phyloP scores from a whole-genome alignment of 2,113 vertebrate genomes.

The Zapus hudsonius region DNA sequence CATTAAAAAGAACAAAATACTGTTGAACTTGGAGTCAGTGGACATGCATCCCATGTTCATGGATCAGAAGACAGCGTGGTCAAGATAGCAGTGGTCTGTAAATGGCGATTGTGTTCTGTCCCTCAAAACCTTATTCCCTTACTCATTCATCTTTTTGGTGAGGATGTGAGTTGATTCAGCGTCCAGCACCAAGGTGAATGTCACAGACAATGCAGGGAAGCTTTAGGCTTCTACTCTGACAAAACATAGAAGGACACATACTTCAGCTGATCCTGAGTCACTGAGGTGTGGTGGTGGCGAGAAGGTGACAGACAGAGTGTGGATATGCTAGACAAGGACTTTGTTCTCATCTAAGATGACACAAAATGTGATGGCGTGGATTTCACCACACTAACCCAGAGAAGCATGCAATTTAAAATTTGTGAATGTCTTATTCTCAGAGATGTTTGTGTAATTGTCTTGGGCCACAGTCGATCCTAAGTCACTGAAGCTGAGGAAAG shows the following conservation, averaged over 20 bases:
- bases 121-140: no score
- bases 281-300: no score
- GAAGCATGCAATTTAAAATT: background rate
- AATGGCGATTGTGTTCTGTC: no score
- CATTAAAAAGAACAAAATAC: background rate
- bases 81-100: background rate
- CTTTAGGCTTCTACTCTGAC: background rate
- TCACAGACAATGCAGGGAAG: no score
- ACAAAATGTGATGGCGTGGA: no score
- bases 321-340: no score
- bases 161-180: no score
- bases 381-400: background rate
- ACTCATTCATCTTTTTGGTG: no score
- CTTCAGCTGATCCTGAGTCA: background rate
- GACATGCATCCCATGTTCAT: background rate
- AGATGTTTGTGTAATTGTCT: background rate
- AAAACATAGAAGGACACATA: background rate
- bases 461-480: background rate
- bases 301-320: fast-evolving
- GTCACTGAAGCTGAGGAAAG: background rate
- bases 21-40: background rate
- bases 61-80: background rate
- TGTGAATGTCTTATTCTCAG: background rate
- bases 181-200: background rate
- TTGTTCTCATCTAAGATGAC: background rate